Evolutionary conservation across 2,113 vertebrate genomes (phyloP).

Genomic region (Camelus dromedarius): DNA sequence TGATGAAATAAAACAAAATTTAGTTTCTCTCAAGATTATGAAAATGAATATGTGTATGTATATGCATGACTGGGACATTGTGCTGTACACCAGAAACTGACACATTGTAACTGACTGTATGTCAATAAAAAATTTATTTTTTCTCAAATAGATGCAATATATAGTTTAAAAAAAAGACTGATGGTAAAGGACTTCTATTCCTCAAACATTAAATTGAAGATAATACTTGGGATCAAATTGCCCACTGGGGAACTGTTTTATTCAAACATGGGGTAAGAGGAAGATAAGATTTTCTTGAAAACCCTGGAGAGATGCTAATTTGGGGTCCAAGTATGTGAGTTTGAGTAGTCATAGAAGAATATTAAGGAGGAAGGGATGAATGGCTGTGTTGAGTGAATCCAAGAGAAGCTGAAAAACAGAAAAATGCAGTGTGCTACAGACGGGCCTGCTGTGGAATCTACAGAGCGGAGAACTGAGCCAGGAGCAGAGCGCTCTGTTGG

Average conservation of each 20-base stretch:
- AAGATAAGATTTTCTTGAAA: background rate
- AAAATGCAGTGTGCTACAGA: background rate
- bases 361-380: background rate
- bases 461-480: background rate
- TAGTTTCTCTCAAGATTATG: background rate
- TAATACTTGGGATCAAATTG: background rate
- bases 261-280: background rate
- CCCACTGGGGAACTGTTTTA: background rate
- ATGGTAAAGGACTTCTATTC: background rate
- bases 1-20: background rate
- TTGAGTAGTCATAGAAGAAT: background rate
- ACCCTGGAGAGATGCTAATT: background rate
- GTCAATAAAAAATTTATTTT: background rate
- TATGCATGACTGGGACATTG: too few relatives aligned
- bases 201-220: background rate
- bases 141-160: background rate
- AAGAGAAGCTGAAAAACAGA: background rate
- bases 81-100: too few relatives aligned
- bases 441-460: fast-evolving
- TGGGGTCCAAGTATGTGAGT: background rate
- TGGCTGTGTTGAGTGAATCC: background rate
- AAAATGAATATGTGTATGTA: too few relatives aligned
- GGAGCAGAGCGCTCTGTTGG: background rate
- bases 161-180: background rate
- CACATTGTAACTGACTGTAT: too few relatives aligned